phyloP scores from a whole-genome alignment of 2,113 vertebrate species.

The Martes martes region DNA sequence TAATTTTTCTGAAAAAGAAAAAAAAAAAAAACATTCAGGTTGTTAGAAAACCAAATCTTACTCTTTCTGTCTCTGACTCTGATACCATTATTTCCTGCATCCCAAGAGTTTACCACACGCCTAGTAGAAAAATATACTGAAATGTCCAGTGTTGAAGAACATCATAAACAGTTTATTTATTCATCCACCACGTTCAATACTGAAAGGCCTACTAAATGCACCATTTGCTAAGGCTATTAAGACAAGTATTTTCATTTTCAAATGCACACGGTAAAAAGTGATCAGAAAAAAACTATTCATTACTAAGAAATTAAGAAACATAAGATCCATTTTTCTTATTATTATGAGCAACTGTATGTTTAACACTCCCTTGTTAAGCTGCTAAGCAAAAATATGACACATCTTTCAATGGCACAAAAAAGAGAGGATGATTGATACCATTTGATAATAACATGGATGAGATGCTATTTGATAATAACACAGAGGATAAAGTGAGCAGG shows the following conservation, averaged over 20 bases:
- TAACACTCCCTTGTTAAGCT: not conserved
- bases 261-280: not conserved
- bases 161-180: not conserved
- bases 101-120: not conserved
- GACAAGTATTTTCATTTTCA: slow-evolving; percentile 8
- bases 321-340: not conserved
- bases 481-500: not conserved
- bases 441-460: no score
- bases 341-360: not conserved
- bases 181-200: not conserved
- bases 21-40: slow-evolving; percentile 44
- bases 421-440: not conserved
- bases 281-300: not conserved
- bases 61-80: not conserved
- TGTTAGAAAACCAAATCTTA: slow-evolving; percentile 65
- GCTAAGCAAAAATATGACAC: not conserved
- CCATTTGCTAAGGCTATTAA: not conserved
- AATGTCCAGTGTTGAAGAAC: not conserved
- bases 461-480: not conserved
- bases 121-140: not conserved
- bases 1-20: slow-evolving; percentile 90
- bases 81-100: not conserved
- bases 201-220: not conserved
- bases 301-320: not conserved
- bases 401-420: not conserved